Percentiles rank a stretch among this genome's conserved stretches.
These are phyloP conservation scores for Pseudanteris insignis DNA, from an alignment of 2,888 invertebrate species.

Conservation along the genomic window DNA sequence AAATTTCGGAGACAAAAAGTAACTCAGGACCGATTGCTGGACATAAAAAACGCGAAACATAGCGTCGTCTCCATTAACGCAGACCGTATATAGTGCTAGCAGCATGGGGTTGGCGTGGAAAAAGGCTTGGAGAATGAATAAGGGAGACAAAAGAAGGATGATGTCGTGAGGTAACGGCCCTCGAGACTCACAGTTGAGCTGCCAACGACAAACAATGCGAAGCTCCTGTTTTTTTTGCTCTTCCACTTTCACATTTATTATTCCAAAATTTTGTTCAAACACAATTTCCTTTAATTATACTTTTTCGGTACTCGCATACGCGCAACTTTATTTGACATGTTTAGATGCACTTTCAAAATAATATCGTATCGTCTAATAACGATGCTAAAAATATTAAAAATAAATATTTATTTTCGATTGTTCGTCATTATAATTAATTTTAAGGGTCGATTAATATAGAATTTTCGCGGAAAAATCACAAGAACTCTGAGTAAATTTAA, in stretches of 20 bases:
- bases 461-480: no score
- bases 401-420: no score
- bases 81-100: slow-evolving; percentile 37
- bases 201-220: slow-evolving; percentile 39
- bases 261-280: slow-evolving; percentile 16
- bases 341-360: no score
- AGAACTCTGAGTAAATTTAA: no score
- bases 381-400: neutral
- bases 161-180: slow-evolving; percentile 39
- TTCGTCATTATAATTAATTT: no score
- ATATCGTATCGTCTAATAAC: neutral
- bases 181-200: slow-evolving; percentile 38
- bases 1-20: slow-evolving; percentile 25
- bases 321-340: neutral
- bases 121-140: slow-evolving; percentile 42
- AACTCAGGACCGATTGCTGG: slow-evolving; percentile 34
- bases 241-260: slow-evolving; percentile 13
- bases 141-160: slow-evolving; percentile 44
- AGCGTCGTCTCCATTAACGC: slow-evolving; percentile 38
- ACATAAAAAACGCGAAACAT: slow-evolving; percentile 28
- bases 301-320: neutral
- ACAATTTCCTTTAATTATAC: slow-evolving; percentile 14
- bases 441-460: no score
- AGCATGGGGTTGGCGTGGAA: slow-evolving; percentile 36
- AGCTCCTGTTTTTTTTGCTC: slow-evolving; percentile 16